phyloP scores from a whole-genome alignment of 2,888 invertebrate genomes.

The Coenonympha glycerion region DNA sequence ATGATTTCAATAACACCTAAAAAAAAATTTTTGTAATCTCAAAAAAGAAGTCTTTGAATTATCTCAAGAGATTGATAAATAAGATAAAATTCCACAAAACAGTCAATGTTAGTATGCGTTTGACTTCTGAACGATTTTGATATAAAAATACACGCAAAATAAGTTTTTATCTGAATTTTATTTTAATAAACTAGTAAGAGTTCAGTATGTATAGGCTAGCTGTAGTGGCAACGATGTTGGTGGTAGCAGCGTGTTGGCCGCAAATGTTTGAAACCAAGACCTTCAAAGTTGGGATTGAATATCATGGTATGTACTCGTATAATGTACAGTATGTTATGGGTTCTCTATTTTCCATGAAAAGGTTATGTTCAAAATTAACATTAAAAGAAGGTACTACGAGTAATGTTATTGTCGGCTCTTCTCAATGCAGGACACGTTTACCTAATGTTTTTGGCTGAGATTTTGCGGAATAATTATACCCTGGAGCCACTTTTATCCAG shows the following conservation, averaged over 20 bases:
- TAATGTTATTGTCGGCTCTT: too few species aligned
- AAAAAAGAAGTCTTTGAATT: not conserved
- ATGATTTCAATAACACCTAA: not conserved
- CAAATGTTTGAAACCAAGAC: constrained; percentile 43
- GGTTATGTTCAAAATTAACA: too few species aligned
- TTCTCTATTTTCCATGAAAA: too few species aligned
- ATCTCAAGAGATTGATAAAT: constrained; percentile 19
- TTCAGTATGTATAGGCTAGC: constrained; percentile 21
- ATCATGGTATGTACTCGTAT: constrained; percentile 55
- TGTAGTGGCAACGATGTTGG: constrained; percentile 34
- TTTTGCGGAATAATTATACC: too few species aligned
- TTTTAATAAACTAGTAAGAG: not conserved
- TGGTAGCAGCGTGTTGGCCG: constrained; percentile 36
- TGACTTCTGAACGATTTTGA: constrained; percentile 11
- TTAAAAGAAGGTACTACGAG: too few species aligned
- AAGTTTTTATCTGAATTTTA: not conserved
- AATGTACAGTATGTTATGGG: too few species aligned
- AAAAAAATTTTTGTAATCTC: too few species aligned
- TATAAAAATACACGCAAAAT: too few species aligned
- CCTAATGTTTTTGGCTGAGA: too few species aligned
- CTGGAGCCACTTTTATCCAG: too few species aligned
- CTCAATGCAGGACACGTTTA: too few species aligned
- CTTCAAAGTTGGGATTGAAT: constrained; percentile 63
- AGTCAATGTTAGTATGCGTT: constrained; percentile 21
- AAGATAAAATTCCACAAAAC: constrained; percentile 15